These are phyloP conservation scores for Aradus depressus DNA, from an alignment of 2,888 invertebrate genomes.

Conservation along the genomic window DNA sequence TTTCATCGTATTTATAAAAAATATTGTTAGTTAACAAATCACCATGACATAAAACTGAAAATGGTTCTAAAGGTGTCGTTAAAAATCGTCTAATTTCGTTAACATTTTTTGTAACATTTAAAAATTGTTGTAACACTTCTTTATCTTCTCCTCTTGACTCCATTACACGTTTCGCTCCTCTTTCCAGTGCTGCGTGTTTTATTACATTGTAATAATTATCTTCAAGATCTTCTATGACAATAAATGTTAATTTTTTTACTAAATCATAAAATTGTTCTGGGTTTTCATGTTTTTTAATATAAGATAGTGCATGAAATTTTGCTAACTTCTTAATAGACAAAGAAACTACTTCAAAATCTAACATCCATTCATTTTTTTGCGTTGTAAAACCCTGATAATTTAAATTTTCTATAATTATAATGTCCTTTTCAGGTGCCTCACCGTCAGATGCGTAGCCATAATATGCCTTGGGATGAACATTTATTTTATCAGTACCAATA, in stretches of 20 bases:
- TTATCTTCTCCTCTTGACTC: background rate
- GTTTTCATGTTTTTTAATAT: conserved; percentile 32
- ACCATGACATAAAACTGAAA: conserved; percentile 36
- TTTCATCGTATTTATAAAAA: conserved; percentile 35
- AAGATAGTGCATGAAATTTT: conserved; percentile 34
- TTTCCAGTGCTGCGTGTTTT: background rate
- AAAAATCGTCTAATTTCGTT: background rate
- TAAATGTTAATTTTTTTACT: background rate
- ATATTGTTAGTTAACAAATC: conserved; percentile 39
- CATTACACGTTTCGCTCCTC: background rate
- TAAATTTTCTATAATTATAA: conserved; percentile 33
- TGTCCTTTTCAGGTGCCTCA: conserved; percentile 13
- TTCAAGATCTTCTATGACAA: background rate
- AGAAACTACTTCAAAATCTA: conserved; percentile 33
- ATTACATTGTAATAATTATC: background rate
- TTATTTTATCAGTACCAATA: conserved; percentile 13
- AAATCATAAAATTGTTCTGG: conserved; percentile 16
- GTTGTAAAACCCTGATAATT: conserved; percentile 29
- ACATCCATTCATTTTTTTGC: conserved; percentile 29
- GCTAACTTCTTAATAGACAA: conserved; percentile 30
- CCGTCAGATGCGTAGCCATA: conserved; percentile 18
- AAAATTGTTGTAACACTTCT: conserved; percentile 3
- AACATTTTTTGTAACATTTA: background rate
- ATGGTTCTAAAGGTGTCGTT: conserved; percentile 21
- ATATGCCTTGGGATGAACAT: conserved; percentile 24